Conservation (phyloP, 2,797 vertebrate genomes). For the Lutjanus campechanus region DNA sequence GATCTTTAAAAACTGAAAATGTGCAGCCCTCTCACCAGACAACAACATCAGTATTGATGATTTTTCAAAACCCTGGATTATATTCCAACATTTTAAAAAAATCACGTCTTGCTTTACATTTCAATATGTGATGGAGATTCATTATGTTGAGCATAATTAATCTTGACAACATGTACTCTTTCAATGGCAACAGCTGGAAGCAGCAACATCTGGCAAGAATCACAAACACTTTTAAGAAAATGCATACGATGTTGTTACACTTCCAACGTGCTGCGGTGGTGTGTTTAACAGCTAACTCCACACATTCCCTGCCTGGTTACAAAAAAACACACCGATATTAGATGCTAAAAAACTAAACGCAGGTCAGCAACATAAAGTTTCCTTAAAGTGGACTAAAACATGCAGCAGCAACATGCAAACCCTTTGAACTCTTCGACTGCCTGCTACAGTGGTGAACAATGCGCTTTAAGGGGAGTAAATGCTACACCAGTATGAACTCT, state of each 20-base stretch:
- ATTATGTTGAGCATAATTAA: constrained; percentile 23
- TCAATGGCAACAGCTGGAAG: constrained; percentile 9
- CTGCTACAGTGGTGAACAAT: background rate
- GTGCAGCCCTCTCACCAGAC: background rate
- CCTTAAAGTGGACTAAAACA: background rate
- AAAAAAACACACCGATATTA: background rate
- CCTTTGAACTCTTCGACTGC: constrained; percentile 3
- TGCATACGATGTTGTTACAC: background rate
- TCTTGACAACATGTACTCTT: constrained; percentile 30
- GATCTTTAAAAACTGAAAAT: background rate
- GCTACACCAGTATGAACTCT: background rate
- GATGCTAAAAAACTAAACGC: background rate
- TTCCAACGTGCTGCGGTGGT: background rate
- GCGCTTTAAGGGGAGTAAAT: background rate
- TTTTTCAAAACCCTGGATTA: background rate
- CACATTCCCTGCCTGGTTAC: background rate
- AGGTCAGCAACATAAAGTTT: background rate
- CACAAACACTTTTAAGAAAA: background rate
- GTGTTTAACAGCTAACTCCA: no score
- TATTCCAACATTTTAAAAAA: no score
- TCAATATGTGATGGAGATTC: background rate
- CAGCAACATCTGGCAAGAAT: constrained; percentile 38
- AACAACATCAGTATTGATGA: background rate
- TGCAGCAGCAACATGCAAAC: background rate
- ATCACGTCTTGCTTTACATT: background rate